phyloP scores from a whole-genome alignment of 2,113 vertebrate species.

The Regulus satrapa region DNA sequence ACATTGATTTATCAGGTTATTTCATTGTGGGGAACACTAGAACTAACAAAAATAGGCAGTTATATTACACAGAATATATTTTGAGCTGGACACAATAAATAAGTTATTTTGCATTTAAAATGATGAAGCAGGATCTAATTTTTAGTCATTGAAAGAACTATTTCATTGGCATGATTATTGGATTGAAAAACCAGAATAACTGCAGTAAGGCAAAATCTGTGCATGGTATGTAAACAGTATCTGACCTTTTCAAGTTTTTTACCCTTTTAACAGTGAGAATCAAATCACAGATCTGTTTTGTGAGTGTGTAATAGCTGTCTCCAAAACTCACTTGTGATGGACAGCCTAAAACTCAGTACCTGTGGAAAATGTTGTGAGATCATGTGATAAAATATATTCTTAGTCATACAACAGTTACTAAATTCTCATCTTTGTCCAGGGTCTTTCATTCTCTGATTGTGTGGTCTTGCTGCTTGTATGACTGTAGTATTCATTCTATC shows the following conservation, averaged over 20 bases:
- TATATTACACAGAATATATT: neutral
- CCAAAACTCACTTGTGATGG: neutral
- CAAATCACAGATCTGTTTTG: neutral
- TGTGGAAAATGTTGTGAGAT: neutral
- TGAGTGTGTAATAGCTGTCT: neutral
- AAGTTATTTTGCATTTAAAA: neutral
- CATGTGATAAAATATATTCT: neutral
- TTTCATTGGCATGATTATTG: neutral
- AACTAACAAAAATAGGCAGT: neutral
- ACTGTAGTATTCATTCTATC: neutral
- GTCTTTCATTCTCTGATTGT: neutral
- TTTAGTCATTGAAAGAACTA: neutral
- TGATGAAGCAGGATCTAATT: neutral
- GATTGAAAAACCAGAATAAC: neutral
- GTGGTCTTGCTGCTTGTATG: neutral
- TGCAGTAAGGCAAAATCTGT: neutral
- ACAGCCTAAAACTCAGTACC: neutral
- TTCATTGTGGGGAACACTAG: neutral
- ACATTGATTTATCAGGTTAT: neutral
- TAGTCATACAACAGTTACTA: neutral
- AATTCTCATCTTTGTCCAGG: neutral
- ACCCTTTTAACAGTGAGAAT: neutral
- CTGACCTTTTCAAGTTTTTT: neutral
- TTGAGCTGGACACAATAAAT: neutral
- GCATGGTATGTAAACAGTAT: neutral